Evolutionary conservation across 2,888 invertebrate genomes (phyloP).

Genomic region (Gymnocheta viridis): DNA sequence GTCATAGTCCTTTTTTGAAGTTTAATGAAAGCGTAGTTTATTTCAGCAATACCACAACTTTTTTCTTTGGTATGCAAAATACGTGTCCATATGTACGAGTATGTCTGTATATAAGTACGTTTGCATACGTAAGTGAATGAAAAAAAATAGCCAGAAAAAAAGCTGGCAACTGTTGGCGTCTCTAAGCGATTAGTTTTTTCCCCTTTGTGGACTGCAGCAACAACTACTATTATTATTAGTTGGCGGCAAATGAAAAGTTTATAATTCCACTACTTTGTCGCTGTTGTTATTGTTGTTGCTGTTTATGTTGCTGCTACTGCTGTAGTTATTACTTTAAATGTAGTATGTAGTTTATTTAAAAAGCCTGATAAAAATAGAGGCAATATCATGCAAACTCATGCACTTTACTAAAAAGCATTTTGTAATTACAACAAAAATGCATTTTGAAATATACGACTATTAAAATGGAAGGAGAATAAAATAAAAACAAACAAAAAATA

Average conservation of each 20-base stretch:
- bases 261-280: constrained; percentile 45
- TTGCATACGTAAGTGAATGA: background rate
- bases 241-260: constrained; percentile 58
- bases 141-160: background rate
- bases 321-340: background rate
- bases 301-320: background rate
- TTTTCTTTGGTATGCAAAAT: constrained; percentile 26
- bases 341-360: constrained; percentile 36
- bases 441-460: constrained; percentile 64
- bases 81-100: background rate
- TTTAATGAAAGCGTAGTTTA: constrained; percentile 22
- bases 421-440: constrained; percentile 66
- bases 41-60: constrained; percentile 31
- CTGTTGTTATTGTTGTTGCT: background rate
- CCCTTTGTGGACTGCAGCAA: constrained; percentile 32
- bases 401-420: constrained; percentile 68
- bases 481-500: constrained; percentile 1
- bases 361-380: constrained; percentile 53
- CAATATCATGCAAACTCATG: constrained; percentile 67
- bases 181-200: constrained; percentile 58
- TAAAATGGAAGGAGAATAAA: constrained; percentile 46
- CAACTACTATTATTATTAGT: constrained; percentile 53
- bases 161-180: constrained; percentile 55
- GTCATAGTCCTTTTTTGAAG: background rate
- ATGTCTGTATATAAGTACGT: background rate